These are phyloP conservation scores for Bovichtus variegatus DNA, from an alignment of 2,797 vertebrate species.

Conservation along the genomic window DNA sequence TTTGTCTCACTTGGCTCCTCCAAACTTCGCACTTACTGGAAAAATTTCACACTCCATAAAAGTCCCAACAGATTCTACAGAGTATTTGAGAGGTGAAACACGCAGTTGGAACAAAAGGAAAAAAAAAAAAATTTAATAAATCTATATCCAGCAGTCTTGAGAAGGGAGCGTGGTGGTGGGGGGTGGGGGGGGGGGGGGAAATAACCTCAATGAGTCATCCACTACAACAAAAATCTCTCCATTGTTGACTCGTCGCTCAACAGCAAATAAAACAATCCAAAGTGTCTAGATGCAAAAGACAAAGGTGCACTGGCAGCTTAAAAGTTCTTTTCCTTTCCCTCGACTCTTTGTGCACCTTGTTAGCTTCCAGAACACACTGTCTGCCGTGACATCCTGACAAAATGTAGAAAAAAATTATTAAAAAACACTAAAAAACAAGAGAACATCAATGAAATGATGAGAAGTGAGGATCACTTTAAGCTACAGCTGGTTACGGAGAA, in stretches of 20 bases:
- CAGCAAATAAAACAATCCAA: conserved; percentile 25
- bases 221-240: conserved; percentile 29
- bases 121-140: background rate
- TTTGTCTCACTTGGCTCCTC: conserved; percentile 57
- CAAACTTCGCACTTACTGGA: conserved; percentile 64
- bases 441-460: conserved; percentile 47
- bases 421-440: background rate
- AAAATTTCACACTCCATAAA: conserved; percentile 68
- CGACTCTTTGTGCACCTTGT: conserved; percentile 40
- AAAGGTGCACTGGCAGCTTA: conserved; percentile 44
- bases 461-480: conserved; percentile 58
- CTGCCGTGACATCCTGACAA: conserved; percentile 33
- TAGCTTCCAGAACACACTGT: conserved; percentile 50
- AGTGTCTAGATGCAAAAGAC: conserved; percentile 28
- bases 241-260: conserved; percentile 15
- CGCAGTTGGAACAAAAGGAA: conserved; percentile 34
- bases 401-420: background rate
- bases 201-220: conserved; percentile 46
- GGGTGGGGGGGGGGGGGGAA: background rate
- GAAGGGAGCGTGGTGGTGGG: background rate
- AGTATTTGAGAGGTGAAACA: conserved; percentile 33
- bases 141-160: conserved; percentile 28
- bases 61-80: conserved; percentile 41
- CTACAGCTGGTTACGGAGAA: conserved; percentile 70
- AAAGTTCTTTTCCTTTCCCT: conserved; percentile 63